Percentiles rank a stretch among this genome's conserved stretches.
phyloP scores from a whole-genome alignment of 2,113 vertebrate species.

The Cygnus buccinator region DNA sequence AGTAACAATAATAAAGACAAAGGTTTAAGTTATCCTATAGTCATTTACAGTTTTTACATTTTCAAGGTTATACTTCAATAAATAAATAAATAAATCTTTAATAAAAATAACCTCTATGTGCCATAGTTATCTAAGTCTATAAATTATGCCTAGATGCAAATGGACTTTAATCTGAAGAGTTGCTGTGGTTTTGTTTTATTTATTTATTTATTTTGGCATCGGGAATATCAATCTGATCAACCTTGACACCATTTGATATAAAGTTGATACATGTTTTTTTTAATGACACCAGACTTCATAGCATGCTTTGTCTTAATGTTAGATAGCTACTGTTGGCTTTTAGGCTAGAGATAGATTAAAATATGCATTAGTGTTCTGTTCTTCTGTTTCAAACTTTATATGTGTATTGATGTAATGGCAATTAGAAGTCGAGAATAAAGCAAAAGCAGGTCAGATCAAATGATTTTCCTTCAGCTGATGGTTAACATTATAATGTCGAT shows the following conservation, averaged over 20 bases:
- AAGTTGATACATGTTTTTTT: not conserved
- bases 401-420: not conserved
- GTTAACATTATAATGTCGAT: not conserved
- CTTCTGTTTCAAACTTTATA: not conserved
- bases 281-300: not conserved
- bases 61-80: not conserved
- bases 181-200: not conserved
- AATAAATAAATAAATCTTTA: not conserved
- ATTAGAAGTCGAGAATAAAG: conserved; percentile 2
- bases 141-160: not conserved
- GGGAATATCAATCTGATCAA: not conserved
- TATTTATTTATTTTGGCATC: not conserved
- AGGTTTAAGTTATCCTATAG: not conserved
- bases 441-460: not conserved
- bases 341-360: not conserved
- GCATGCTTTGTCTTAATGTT: not conserved
- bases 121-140: not conserved
- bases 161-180: not conserved
- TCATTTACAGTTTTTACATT: not conserved
- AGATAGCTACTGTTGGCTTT: not conserved
- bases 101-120: not conserved
- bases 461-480: not conserved
- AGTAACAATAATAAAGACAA: not conserved
- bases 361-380: not conserved
- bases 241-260: not conserved